These are phyloP conservation scores for Harpalus rufipes DNA, from an alignment of 2,888 invertebrate genomes.

Conservation along the genomic window DNA sequence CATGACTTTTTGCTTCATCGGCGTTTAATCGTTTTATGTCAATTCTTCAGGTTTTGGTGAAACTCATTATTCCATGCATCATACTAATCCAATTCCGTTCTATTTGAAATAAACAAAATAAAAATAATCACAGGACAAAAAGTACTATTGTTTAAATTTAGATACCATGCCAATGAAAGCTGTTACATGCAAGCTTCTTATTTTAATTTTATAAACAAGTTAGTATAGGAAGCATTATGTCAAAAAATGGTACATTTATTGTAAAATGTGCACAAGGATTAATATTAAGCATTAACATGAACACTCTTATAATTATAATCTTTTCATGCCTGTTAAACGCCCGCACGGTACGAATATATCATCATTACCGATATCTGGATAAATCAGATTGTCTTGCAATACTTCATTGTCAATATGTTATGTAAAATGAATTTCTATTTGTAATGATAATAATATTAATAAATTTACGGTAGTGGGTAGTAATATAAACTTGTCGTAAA, in stretches of 20 bases:
- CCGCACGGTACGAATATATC: no score
- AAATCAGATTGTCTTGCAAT: no score
- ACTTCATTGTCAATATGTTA: no score
- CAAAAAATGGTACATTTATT: slow-evolving; percentile 41
- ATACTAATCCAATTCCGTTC: not conserved
- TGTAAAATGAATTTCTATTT: no score
- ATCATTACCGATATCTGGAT: no score
- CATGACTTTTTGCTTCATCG: no score
- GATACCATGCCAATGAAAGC: slow-evolving; percentile 50
- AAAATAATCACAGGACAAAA: not conserved
- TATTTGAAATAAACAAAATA: not conserved
- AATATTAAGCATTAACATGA: slow-evolving; percentile 4
- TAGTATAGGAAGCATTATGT: slow-evolving; percentile 46
- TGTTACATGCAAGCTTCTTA: slow-evolving; percentile 54
- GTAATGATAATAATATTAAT: no score
- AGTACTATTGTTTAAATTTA: not conserved
- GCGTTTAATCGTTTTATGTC: no score
- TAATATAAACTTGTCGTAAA: not conserved
- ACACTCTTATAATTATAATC: not conserved
- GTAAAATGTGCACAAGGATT: slow-evolving; percentile 25
- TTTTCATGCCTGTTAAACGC: no score
- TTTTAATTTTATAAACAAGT: slow-evolving; percentile 14
- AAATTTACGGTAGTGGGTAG: not conserved
- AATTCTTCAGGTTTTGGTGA: no score
- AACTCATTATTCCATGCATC: not conserved